Conservation (phyloP, 2,888 invertebrate genomes). For the Eutolmus rufibarbis region DNA sequence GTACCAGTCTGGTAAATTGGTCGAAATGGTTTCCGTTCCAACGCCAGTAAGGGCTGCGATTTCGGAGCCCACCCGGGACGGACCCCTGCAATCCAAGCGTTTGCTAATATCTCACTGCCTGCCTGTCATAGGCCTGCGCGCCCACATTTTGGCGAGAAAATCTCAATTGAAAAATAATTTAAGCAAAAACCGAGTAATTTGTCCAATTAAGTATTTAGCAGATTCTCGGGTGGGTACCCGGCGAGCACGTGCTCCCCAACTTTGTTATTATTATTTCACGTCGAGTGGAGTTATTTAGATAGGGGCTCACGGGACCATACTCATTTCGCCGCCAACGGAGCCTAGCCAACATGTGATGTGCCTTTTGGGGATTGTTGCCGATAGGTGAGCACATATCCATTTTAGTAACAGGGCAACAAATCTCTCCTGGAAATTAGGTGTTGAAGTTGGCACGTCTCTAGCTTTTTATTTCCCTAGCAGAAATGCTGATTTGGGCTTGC, state of each 20-base stretch:
- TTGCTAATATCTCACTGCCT: conserved; percentile 1
- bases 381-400: not conserved
- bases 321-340: not conserved
- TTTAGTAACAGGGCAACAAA: not conserved
- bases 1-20: not conserved
- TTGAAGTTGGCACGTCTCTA: not conserved
- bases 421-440: conserved; percentile 17
- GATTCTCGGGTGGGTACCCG: not conserved
- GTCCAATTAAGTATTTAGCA: conserved; percentile 45
- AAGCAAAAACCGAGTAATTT: conserved; percentile 40
- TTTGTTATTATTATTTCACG: conserved; percentile 28
- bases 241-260: conserved; percentile 1
- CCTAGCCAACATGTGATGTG: not conserved
- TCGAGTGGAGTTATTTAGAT: not conserved
- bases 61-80: not conserved
- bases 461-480: not conserved
- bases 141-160: conserved; percentile 16
- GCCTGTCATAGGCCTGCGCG: not conserved
- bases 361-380: conserved; percentile 7
- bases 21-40: not conserved
- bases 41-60: not conserved
- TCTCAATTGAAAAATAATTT: conserved; percentile 46
- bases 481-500: conserved; percentile 2
- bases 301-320: not conserved
- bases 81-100: conserved; percentile 34